A percentile compares a stretch with the other conserved stretches of the same genome.
Evolutionary conservation across 1,140 invertebrate species (phyloP).

Genomic region (Megalonaias nervosa): DNA sequence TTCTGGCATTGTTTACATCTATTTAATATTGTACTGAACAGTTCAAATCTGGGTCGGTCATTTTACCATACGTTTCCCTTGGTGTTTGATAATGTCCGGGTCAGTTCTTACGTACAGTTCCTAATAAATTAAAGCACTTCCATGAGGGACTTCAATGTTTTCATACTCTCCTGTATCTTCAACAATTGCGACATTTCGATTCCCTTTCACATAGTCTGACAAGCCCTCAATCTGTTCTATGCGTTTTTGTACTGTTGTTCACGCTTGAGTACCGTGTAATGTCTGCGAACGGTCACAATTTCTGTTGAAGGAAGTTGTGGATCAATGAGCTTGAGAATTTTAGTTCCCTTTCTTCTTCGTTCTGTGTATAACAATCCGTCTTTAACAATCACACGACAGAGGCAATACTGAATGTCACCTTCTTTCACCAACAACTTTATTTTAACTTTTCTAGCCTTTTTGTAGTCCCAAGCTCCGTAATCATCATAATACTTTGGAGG

Average conservation of each 20-base stretch:
- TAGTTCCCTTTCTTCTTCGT: no score
- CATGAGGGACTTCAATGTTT: no score
- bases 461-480: no score
- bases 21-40: background rate
- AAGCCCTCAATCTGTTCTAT: background rate
- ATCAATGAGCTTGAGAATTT: background rate
- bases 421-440: no score
- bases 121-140: background rate
- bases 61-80: no score
- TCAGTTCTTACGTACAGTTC: background rate
- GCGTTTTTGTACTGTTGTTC: background rate
- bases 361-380: no score
- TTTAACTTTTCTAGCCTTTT: no score
- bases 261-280: background rate
- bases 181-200: background rate
- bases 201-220: background rate
- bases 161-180: slow-evolving; percentile 10
- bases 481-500: no score
- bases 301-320: background rate
- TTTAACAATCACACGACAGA: no score
- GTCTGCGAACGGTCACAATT: background rate
- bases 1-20: slow-evolving; percentile 8
- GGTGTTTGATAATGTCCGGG: background rate
- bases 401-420: no score
- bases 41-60: background rate